These are phyloP conservation scores for Dipodomys merriami DNA, from an alignment of 2,113 vertebrate species.

Conservation along the genomic window DNA sequence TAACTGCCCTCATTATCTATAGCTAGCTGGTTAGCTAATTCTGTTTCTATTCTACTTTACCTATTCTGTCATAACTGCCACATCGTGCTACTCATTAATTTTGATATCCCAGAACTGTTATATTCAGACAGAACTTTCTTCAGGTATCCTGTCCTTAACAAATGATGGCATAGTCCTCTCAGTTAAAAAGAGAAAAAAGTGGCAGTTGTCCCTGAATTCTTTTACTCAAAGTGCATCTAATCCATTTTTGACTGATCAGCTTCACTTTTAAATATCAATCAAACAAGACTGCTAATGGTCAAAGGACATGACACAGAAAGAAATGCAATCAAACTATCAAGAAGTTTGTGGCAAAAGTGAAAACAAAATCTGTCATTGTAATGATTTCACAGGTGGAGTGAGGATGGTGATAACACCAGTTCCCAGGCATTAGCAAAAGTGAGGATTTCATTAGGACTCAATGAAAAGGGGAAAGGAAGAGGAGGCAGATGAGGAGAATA, in stretches of 20 bases:
- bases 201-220: too few relatives aligned
- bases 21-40: too few relatives aligned
- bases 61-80: too few relatives aligned
- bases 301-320: background rate
- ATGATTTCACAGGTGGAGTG: background rate
- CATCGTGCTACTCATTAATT: background rate
- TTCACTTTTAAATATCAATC: constrained; percentile 20
- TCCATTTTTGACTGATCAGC: background rate
- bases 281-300: background rate
- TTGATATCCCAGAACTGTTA: background rate
- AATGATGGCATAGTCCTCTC: background rate
- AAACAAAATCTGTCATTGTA: background rate
- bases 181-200: background rate
- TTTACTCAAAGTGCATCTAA: background rate
- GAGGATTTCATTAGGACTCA: background rate
- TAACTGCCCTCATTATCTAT: background rate
- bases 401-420: background rate
- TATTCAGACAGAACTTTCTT: background rate
- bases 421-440: background rate
- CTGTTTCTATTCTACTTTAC: too few relatives aligned
- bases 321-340: background rate
- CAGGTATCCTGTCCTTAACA: background rate
- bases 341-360: background rate
- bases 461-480: background rate
- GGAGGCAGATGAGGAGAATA: background rate